Percentiles rank a stretch among this genome's conserved stretches.
These are phyloP conservation scores for Amphilophus citrinellus DNA, from an alignment of 2,113 vertebrate species.

Conservation along the genomic window DNA sequence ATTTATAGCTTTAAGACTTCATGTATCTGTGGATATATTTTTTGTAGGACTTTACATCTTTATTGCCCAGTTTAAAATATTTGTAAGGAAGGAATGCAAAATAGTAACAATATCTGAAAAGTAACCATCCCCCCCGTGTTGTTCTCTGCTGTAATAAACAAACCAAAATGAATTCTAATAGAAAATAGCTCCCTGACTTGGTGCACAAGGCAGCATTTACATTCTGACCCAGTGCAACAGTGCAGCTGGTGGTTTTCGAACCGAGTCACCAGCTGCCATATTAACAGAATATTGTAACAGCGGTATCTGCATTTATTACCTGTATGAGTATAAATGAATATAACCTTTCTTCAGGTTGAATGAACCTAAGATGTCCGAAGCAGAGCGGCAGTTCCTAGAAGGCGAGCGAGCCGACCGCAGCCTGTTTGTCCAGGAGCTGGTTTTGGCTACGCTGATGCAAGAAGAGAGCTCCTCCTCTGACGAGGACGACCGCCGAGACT, in stretches of 20 bases:
- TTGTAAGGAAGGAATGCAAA: neutral
- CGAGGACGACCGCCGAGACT: constrained; percentile 96
- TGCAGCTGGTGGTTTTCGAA: too few species aligned
- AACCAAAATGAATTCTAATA: neutral
- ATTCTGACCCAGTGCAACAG: too few species aligned
- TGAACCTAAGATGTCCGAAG: constrained; percentile 96
- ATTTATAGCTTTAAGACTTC: neutral
- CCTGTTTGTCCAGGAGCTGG: constrained; percentile 98
- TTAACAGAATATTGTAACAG: too few species aligned
- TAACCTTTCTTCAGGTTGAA: constrained; percentile 84
- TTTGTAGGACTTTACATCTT: neutral
- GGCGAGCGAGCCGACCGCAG: constrained; percentile 95
- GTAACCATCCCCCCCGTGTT: neutral
- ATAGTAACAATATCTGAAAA: neutral
- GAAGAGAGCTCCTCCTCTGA: constrained; percentile 98
- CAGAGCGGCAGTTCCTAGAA: constrained; percentile 93
- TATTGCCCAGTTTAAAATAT: neutral
- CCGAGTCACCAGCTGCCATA: too few species aligned
- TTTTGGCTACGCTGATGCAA: constrained; percentile 95
- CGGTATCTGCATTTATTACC: neutral
- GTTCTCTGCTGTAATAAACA: neutral
- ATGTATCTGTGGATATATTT: neutral
- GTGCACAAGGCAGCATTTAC: neutral
- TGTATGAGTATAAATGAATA: neutral
- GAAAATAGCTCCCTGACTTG: neutral